Conservation (phyloP, 2,888 invertebrate genomes). For the Caenorhabditis sp. region DNA sequence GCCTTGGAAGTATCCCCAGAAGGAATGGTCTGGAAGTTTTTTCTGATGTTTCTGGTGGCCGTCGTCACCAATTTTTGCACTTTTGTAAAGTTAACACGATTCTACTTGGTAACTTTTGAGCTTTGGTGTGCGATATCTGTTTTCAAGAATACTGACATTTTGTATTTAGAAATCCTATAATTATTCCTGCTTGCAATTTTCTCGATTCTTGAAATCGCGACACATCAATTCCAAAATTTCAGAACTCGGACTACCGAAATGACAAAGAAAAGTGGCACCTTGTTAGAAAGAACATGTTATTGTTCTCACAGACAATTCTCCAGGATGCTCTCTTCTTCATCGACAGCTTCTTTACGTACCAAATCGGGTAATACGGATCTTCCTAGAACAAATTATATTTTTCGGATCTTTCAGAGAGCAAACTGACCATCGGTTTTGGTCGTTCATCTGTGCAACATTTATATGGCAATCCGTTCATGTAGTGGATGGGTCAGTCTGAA, state of each 20-base stretch:
- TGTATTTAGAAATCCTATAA: neutral
- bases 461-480: constrained; percentile 46
- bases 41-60: constrained; percentile 17
- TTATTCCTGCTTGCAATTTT: neutral
- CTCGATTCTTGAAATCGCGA: too few relatives aligned
- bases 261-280: constrained; percentile 15
- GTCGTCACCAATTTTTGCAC: constrained; percentile 22
- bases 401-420: constrained; percentile 5
- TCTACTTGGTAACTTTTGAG: constrained; percentile 28
- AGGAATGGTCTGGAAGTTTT: constrained; percentile 16
- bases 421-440: constrained; percentile 39
- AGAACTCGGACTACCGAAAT: constrained; percentile 13
- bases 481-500: constrained; percentile 27
- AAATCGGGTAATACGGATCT: constrained; percentile 11
- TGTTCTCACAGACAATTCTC: constrained; percentile 34
- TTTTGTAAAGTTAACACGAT: constrained; percentile 21
- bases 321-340: constrained; percentile 37
- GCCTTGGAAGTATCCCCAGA: constrained; percentile 19
- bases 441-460: constrained; percentile 41
- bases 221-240: neutral
- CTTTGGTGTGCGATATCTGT: neutral
- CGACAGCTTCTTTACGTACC: constrained; percentile 36
- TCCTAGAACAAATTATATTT: neutral
- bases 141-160: neutral
- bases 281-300: constrained; percentile 13